Conservation (phyloP, 2,888 invertebrate genomes). For the Heliconius charithonia region DNA sequence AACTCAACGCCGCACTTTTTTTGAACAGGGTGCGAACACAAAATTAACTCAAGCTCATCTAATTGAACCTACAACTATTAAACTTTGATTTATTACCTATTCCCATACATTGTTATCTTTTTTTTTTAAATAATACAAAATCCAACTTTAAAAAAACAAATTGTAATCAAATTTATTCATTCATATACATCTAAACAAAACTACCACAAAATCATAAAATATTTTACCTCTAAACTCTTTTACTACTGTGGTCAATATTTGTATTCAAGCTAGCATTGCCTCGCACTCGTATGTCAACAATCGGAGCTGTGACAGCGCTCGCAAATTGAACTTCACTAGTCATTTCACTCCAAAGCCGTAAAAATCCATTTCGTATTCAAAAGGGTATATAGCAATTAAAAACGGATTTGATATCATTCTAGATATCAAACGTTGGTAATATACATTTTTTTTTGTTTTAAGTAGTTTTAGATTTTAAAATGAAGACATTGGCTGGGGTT, state of each 20-base stretch:
- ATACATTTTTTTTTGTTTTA: not conserved
- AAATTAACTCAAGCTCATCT: not conserved
- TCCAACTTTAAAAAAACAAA: not conserved
- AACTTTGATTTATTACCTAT: too few species aligned
- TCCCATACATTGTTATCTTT: too few species aligned
- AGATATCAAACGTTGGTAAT: not conserved
- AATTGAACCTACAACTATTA: too few species aligned
- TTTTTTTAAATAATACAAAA: not conserved
- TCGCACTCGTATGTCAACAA: constrained; percentile 15
- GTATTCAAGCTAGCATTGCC: constrained; percentile 3
- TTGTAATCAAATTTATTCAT: not conserved
- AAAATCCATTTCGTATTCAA: constrained; percentile 23
- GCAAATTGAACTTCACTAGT: constrained; percentile 26
- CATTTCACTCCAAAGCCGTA: constrained; percentile 25
- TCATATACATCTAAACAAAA: not conserved
- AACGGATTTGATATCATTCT: constrained; percentile 25
- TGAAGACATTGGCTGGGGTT: too few species aligned
- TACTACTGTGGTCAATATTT: constrained; percentile 14
- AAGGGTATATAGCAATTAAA: constrained; percentile 23
- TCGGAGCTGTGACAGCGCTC: not conserved
- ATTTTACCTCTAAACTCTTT: not conserved
- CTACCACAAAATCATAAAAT: not conserved
- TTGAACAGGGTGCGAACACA: not conserved
- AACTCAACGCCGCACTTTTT: not conserved
- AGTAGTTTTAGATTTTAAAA: not conserved